Conservation (phyloP, 2,797 vertebrate genomes). For the Mormyrops boulengeri region DNA sequence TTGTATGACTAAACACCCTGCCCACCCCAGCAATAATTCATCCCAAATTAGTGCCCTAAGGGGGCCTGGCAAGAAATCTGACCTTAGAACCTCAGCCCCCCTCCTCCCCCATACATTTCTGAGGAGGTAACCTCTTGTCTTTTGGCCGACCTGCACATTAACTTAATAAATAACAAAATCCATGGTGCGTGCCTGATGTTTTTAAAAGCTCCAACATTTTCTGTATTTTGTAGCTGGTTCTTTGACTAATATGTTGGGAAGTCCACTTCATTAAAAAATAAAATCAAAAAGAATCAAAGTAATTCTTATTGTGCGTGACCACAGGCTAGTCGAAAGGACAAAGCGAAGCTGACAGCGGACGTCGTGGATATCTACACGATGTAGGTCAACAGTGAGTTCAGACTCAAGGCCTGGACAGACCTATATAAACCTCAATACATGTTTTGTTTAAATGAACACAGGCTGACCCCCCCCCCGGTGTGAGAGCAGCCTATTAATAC, state of each 20-base stretch:
- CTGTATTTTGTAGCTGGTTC: neutral
- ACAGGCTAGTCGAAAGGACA: neutral
- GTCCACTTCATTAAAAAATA: neutral
- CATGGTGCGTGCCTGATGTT: neutral
- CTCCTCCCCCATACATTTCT: neutral
- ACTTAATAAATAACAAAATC: neutral
- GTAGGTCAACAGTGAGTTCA: neutral
- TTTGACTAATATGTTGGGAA: neutral
- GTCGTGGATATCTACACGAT: neutral
- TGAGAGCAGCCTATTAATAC: neutral
- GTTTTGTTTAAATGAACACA: too few species aligned
- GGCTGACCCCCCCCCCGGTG: neutral
- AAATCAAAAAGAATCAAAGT: neutral
- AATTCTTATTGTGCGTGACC: neutral
- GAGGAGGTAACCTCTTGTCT: neutral
- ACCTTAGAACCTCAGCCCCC: neutral
- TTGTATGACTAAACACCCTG: neutral
- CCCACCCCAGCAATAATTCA: neutral
- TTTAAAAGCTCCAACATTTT: neutral
- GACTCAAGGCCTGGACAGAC: neutral
- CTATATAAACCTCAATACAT: neutral
- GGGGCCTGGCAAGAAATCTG: neutral
- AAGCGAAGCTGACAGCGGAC: neutral
- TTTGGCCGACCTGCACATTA: neutral
- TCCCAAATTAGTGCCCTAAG: neutral